Evolutionary conservation across 2,113 vertebrate genomes (phyloP).

Genomic region (Laterallus jamaicensis): DNA sequence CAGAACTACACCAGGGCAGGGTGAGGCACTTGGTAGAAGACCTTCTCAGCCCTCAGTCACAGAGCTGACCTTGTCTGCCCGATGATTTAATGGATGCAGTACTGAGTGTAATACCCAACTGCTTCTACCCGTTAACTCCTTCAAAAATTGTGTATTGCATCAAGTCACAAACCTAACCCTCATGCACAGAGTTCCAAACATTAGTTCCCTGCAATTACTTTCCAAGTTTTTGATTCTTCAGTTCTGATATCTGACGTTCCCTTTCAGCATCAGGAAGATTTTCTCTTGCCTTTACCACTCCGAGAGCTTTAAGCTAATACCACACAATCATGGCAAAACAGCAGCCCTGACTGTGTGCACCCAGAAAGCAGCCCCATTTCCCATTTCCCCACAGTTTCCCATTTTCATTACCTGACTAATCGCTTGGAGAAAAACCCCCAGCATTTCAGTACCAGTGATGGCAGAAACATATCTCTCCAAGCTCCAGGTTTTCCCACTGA

Average conservation of each 20-base stretch:
- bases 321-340: background rate
- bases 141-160: background rate
- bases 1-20: background rate
- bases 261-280: background rate
- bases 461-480: background rate
- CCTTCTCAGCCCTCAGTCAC: background rate
- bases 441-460: background rate
- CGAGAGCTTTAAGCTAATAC: background rate
- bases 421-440: background rate
- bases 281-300: background rate
- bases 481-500: background rate
- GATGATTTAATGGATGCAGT: background rate
- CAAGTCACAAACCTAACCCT: background rate
- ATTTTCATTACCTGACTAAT: background rate
- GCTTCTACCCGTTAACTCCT: background rate
- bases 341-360: background rate
- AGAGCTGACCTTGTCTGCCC: background rate
- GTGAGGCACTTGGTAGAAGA: background rate
- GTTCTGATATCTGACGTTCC: background rate
- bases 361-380: background rate
- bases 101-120: background rate
- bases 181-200: background rate
- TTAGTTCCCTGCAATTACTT: background rate
- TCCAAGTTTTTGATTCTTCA: background rate
- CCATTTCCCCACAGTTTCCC: background rate